Percentiles rank a stretch among this genome's conserved stretches.
Evolutionary conservation across 92 coral and sea anemone genomes (phyloP).

Genomic region (Porites rus): DNA sequence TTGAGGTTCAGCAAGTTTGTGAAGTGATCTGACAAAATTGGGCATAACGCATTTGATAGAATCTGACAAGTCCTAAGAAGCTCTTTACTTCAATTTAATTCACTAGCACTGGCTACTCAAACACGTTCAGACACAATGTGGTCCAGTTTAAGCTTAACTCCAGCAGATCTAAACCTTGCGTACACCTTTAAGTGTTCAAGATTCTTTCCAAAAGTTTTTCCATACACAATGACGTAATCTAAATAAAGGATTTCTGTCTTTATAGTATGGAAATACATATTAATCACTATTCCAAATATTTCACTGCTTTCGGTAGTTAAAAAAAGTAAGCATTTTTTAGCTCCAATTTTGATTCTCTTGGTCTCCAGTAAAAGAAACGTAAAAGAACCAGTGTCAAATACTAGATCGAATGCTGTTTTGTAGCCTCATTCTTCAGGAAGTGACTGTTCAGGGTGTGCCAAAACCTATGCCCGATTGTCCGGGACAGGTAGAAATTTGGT

Average conservation of each 20-base stretch:
- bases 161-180: conserved; percentile 1
- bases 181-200: conserved; percentile 38
- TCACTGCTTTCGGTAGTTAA: too few species aligned
- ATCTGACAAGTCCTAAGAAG: conserved; percentile 64
- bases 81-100: conserved; percentile 53
- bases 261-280: too few species aligned
- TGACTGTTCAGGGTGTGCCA: too few species aligned
- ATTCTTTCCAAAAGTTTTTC: conserved; percentile 42
- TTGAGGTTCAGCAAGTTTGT: conserved; percentile 56
- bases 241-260: not conserved
- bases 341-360: too few species aligned
- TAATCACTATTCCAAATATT: too few species aligned
- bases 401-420: too few species aligned
- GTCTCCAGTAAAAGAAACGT: too few species aligned
- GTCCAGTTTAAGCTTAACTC: conserved; percentile 44
- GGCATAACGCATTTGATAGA: not conserved
- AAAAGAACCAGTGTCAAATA: too few species aligned
- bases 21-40: not conserved
- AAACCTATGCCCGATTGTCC: too few species aligned
- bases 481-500: too few species aligned
- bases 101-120: conserved; percentile 60
- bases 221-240: conserved; percentile 61
- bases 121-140: conserved; percentile 58
- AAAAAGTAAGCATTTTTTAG: too few species aligned
- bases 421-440: too few species aligned